Conservation (phyloP, 2,797 vertebrate genomes). For the Chromobotia macracanthus region DNA sequence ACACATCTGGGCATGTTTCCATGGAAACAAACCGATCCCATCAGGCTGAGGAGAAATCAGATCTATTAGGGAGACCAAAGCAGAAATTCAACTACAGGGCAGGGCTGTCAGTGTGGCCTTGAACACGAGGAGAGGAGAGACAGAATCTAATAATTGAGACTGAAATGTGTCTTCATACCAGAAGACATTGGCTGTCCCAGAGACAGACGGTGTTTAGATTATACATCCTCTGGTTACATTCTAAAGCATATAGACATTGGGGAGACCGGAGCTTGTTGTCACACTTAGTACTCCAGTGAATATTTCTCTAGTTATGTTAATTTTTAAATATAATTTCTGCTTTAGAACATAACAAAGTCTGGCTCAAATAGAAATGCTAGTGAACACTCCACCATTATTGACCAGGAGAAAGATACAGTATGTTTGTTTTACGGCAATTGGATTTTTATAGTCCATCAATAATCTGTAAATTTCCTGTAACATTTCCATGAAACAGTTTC, state of each 20-base stretch:
- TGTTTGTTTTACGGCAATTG: too few species aligned
- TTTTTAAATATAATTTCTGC: too few species aligned
- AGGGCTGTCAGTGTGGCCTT: slow-evolving; percentile 43
- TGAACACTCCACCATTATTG: too few species aligned
- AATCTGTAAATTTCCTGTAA: too few species aligned
- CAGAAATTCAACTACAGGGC: slow-evolving; percentile 49
- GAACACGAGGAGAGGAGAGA: slow-evolving; percentile 47
- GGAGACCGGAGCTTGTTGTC: not conserved
- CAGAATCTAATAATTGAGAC: slow-evolving; percentile 56
- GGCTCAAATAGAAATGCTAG: too few species aligned
- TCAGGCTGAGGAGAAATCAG: slow-evolving; percentile 58
- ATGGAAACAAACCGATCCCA: slow-evolving; percentile 56
- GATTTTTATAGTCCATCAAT: too few species aligned
- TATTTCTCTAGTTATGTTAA: not conserved
- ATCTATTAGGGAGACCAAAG: slow-evolving; percentile 56
- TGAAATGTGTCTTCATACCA: slow-evolving; percentile 53
- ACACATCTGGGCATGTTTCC: slow-evolving; percentile 47
- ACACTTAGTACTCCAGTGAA: not conserved
- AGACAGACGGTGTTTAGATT: slow-evolving; percentile 42
- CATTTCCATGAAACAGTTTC: too few species aligned
- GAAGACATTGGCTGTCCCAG: slow-evolving; percentile 45
- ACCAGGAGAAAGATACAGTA: too few species aligned
- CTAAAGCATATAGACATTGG: not conserved
- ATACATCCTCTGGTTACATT: slow-evolving; percentile 20
- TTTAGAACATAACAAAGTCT: too few species aligned